phyloP scores from a whole-genome alignment of 2,888 invertebrate species.

The Zootermopsis nevadensis region DNA sequence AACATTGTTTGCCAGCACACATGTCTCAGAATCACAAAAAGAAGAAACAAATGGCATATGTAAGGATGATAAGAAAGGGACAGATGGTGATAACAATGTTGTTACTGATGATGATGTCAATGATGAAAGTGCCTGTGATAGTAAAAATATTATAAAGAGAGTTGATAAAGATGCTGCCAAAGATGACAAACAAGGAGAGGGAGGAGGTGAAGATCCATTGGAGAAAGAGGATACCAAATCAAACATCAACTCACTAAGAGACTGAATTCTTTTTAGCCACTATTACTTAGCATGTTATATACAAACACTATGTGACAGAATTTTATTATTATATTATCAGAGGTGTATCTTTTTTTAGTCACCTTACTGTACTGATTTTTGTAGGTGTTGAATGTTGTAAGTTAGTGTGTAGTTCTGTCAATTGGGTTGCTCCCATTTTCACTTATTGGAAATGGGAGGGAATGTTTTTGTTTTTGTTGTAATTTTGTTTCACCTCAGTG shows the following conservation, averaged over 20 bases:
- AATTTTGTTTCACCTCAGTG: slow-evolving; percentile 29
- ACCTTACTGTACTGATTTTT: slow-evolving; percentile 55
- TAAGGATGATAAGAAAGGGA: slow-evolving; percentile 38
- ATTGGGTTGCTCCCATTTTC: slow-evolving; percentile 41
- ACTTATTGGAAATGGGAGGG: slow-evolving; percentile 3
- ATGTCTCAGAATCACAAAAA: slow-evolving; percentile 29
- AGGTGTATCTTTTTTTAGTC: slow-evolving; percentile 53
- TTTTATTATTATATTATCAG: slow-evolving; percentile 51
- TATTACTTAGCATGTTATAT: slow-evolving; percentile 52
- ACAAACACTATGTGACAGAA: slow-evolving; percentile 50
- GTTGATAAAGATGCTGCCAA: slow-evolving; percentile 53
- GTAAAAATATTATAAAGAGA: slow-evolving; percentile 63
- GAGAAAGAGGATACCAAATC: slow-evolving; percentile 54
- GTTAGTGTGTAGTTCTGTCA: slow-evolving; percentile 44
- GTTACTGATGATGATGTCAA: slow-evolving; percentile 56
- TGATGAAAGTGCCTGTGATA: slow-evolving; percentile 65
- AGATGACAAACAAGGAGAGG: slow-evolving; percentile 49
- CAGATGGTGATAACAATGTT: slow-evolving; percentile 51
- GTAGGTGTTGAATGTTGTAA: slow-evolving; percentile 54
- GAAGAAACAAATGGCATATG: slow-evolving; percentile 44
- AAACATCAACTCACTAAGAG: slow-evolving; percentile 53
- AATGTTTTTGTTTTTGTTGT: slow-evolving; percentile 45
- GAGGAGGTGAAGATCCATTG: slow-evolving; percentile 44
- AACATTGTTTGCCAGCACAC: slow-evolving; percentile 4
- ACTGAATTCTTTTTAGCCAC: slow-evolving; percentile 54